Base-by-base conservation (phyloP, 1,140 invertebrate genomes). In the Branchinecta lynchi region DNA sequence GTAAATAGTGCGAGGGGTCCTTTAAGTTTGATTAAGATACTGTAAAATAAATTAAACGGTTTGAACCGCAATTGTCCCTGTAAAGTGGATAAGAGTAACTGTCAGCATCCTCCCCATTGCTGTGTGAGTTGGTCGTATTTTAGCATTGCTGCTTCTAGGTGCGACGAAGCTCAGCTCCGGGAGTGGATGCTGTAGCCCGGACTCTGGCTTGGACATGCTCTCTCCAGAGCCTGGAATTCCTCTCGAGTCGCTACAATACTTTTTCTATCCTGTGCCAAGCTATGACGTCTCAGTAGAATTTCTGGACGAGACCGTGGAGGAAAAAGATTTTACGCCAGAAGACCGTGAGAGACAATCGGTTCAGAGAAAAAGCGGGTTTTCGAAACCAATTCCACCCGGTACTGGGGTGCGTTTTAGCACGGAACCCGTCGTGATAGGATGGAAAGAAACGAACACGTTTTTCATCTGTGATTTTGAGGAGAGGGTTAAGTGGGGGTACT, bases 381-480 rank as follows among this genome's bases (percentile, higher is more conserved):
- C 51, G 6, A 60, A 20, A 15, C 6, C 17, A 12, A 1, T 15
- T 20, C 6, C 51, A 6, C 17, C 17, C 2, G 51, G 51, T 12
- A 20, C 51, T 20, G 51, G 51, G 12, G 51, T 15, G 2, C 12
- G 17, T 1, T 60, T 20, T 12, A 60, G 51, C 51, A 15, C 1
- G 17, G 51, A 60, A 20, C 12, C 12, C 6, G 12, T 60, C 17
- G 51, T 60, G 51, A 60, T 3, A 15, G 51, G 17, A 60, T 60
- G 51, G 51, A 60, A 60, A 6, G 51, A 60, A 20, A 60, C 51
- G 2, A 60, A 60, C 17, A 60, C 51, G 17, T 60, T 60, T 60
- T 60, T 6, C 51, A 60, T 60, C 51, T 60, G 51, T 60, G 51
- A 60, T 20, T 60, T 60, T 60, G 51, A 60, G 17, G 51, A 60